Conservation (phyloP, 2,797 vertebrate genomes). For the Crax fasciolata region DNA sequence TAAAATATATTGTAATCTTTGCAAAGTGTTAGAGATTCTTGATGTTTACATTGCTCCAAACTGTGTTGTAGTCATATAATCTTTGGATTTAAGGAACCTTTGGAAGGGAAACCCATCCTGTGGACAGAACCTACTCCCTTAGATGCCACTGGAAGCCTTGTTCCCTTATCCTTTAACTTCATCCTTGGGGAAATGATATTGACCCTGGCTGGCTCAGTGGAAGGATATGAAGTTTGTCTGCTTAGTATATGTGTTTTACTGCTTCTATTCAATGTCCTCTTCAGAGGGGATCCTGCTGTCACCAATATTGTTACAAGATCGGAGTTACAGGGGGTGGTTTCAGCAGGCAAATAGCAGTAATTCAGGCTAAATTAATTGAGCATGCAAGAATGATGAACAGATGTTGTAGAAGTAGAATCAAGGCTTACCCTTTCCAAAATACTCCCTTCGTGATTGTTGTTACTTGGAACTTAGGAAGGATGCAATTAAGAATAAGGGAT, state of each 20-base stretch:
- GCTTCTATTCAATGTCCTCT: background rate
- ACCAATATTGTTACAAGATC: background rate
- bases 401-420: background rate
- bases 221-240: background rate
- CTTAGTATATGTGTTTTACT: background rate
- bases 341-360: background rate
- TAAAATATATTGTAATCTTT: background rate
- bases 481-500: background rate
- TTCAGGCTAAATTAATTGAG: background rate
- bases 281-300: background rate
- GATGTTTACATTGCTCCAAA: background rate
- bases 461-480: background rate
- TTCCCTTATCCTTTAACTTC: background rate
- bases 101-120: background rate
- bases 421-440: background rate
- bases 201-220: background rate
- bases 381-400: background rate
- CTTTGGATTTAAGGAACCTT: background rate
- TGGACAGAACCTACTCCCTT: background rate
- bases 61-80: background rate
- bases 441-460: background rate
- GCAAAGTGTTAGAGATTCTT: background rate
- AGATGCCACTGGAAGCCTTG: background rate
- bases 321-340: background rate
- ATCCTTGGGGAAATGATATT: background rate